Conservation (phyloP, 2,888 invertebrate species). For the Pteria penguin region DNA sequence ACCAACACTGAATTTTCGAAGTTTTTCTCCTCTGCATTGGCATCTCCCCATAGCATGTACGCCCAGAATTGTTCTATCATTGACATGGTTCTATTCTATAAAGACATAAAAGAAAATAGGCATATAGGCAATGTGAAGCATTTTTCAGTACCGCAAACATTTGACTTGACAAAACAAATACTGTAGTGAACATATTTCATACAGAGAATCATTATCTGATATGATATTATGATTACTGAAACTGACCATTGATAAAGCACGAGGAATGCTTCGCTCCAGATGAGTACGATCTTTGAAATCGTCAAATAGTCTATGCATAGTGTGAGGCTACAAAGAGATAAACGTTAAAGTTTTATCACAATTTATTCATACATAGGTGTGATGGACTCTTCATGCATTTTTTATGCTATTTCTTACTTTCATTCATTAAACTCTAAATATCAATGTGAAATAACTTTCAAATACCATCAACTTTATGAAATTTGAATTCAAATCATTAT, state of each 20-base stretch:
- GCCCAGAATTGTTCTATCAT: conserved; percentile 77
- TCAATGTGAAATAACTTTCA: no score
- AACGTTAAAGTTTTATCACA: background rate
- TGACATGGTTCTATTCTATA: conserved; percentile 71
- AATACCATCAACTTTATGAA: no score
- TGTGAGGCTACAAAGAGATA: conserved; percentile 58
- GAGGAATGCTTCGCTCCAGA: conserved; percentile 68
- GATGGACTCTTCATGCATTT: no score
- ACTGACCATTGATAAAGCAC: conserved; percentile 69
- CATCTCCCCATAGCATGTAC: conserved; percentile 74
- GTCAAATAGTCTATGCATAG: conserved; percentile 74
- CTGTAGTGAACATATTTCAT: background rate
- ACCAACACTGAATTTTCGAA: conserved; percentile 71
- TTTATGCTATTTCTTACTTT: no score
- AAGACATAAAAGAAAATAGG: conserved; percentile 7
- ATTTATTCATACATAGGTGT: no score
- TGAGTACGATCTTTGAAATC: conserved; percentile 73
- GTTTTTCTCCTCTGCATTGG: conserved; percentile 70
- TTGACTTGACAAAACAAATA: background rate
- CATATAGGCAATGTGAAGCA: background rate
- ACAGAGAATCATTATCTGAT: background rate
- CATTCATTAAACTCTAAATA: no score
- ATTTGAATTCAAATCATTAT: no score
- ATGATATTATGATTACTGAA: background rate
- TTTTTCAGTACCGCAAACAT: background rate